Evolutionary conservation across 1,140 invertebrate species (phyloP).

Genomic region (Propsilocerus akamusi): DNA sequence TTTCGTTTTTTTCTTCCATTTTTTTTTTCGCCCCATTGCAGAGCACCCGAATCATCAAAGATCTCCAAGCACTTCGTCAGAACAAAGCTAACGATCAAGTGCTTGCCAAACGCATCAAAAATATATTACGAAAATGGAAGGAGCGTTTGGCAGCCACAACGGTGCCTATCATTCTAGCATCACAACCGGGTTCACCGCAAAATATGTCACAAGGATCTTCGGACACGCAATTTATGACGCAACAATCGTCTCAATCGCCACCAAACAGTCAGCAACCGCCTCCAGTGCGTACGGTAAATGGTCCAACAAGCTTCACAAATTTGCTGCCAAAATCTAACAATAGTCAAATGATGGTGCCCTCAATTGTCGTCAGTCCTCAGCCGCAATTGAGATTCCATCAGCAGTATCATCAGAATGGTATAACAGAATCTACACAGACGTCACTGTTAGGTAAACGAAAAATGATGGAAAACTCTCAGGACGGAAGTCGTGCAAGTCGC

Average conservation of each 20-base stretch:
- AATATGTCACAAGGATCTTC: neutral
- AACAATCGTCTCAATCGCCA: conserved; percentile 1
- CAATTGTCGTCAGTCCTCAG: neutral
- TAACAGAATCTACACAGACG: neutral
- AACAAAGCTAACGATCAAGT: conserved; percentile 4
- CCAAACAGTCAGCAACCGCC: neutral
- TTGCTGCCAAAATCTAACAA: neutral
- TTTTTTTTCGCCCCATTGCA: too few relatives aligned
- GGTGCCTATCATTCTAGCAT: neutral
- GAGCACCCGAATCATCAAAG: conserved; percentile 1
- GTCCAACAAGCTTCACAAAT: neutral
- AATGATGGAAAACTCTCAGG: neutral
- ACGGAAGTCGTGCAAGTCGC: neutral
- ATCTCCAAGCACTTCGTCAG: neutral
- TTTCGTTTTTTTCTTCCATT: neutral
- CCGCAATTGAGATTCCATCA: neutral
- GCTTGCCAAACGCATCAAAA: neutral
- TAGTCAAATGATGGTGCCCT: neutral
- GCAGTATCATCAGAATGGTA: neutral
- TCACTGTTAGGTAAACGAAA: neutral
- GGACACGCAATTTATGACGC: neutral
- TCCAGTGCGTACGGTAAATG: neutral
- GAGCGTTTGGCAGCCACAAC: neutral
- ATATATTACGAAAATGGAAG: neutral
- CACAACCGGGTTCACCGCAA: neutral